phyloP scores from a whole-genome alignment of 2,113 vertebrate species.

The Psilopsiagon aurifrons region DNA sequence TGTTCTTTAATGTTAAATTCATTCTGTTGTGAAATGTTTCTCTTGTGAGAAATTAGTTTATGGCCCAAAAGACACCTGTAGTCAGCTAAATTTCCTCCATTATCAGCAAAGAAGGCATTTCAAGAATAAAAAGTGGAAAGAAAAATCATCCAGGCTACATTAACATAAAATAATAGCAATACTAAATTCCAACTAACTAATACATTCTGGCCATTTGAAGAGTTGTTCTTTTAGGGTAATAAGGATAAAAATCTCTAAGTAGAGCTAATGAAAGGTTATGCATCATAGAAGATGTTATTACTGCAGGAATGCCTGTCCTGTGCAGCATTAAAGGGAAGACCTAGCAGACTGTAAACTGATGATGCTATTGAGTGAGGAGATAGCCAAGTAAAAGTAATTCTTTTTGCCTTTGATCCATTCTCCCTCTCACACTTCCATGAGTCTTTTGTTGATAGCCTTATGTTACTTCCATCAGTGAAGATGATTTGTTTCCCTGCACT shows the following conservation, averaged over 20 bases:
- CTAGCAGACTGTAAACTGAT: not conserved
- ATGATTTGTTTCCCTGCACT: not conserved
- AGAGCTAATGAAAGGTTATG: not conserved
- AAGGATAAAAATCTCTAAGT: slow-evolving; percentile 6
- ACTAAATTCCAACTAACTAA: not conserved
- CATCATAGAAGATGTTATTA: not conserved
- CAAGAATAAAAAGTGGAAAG: not conserved
- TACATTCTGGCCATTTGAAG: not conserved
- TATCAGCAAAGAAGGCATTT: not conserved
- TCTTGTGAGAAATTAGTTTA: not conserved
- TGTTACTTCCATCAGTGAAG: not conserved
- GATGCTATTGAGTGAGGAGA: not conserved
- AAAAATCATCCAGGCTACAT: not conserved
- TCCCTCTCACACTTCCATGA: not conserved
- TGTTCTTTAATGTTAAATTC: not conserved
- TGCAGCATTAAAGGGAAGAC: not conserved
- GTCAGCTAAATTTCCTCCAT: not conserved
- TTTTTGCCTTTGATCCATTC: not conserved
- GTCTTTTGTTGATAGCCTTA: not conserved
- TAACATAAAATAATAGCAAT: not conserved
- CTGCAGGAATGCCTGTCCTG: not conserved
- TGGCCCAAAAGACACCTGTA: not conserved
- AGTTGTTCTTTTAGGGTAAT: not conserved
- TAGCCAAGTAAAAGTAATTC: not conserved
- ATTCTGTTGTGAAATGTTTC: not conserved